These are phyloP conservation scores for Ctena decussata DNA, from an alignment of 2,888 invertebrate species.

Conservation along the genomic window DNA sequence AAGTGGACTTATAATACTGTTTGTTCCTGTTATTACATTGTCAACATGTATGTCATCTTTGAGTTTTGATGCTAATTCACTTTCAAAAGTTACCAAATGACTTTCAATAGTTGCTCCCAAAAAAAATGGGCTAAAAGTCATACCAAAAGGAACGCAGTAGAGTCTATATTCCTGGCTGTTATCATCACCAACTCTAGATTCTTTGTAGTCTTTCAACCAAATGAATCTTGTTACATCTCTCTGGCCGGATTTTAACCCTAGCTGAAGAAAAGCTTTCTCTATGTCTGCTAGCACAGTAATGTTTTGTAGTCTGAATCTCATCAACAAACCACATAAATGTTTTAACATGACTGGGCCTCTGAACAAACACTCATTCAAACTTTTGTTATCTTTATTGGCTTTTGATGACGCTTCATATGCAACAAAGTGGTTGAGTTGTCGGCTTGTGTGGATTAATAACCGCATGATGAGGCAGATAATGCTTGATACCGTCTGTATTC, in stretches of 20 bases:
- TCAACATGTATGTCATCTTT: conserved; percentile 9
- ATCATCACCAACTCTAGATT: neutral
- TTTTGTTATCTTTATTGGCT: neutral
- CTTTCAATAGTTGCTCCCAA: conserved; percentile 5
- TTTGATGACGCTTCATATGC: conserved; percentile 29
- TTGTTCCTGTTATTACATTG: no score
- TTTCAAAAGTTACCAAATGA: conserved; percentile 1
- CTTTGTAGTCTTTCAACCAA: conserved; percentile 25
- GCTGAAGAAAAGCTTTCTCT: no score
- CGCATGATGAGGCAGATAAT: conserved; percentile 40
- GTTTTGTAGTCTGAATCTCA: conserved; percentile 18
- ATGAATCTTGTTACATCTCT: conserved; percentile 37
- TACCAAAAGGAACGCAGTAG: conserved; percentile 26
- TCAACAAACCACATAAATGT: conserved; percentile 6
- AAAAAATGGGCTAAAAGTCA: conserved; percentile 3
- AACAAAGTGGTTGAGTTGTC: no score
- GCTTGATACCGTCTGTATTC: neutral
- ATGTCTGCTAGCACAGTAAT: conserved; percentile 32
- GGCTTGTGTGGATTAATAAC: conserved; percentile 31
- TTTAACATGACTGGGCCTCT: neutral
- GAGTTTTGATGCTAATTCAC: neutral
- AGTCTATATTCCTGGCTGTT: neutral
- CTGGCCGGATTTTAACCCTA: neutral
- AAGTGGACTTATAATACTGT: no score
- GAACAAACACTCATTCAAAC: conserved; percentile 20